Evolutionary conservation across 2,113 vertebrate species (phyloP).

Genomic region (Menura novaehollandiae): DNA sequence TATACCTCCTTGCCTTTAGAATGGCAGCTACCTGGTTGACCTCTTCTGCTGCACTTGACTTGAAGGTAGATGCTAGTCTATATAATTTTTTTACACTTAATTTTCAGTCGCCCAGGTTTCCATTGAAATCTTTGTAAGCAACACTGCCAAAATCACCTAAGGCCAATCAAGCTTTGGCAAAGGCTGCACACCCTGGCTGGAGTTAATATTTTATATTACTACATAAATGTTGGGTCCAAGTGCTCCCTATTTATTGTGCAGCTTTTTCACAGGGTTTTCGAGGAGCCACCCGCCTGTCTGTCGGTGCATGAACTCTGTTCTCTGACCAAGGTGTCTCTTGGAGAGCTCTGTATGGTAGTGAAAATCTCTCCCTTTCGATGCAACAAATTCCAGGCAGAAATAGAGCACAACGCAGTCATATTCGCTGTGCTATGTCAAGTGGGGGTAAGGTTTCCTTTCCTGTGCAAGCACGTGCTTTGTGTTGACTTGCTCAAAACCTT

Average conservation of each 20-base stretch:
- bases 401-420: background rate
- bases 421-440: background rate
- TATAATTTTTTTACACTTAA: background rate
- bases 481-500: background rate
- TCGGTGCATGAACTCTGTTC: background rate
- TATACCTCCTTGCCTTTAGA: background rate
- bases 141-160: background rate
- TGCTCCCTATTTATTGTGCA: background rate
- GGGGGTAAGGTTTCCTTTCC: background rate
- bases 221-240: background rate
- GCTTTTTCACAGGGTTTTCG: background rate
- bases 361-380: background rate
- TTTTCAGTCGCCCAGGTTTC: background rate
- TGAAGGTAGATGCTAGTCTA: background rate
- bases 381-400: background rate
- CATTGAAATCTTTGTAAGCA: background rate
- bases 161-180: background rate
- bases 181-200: background rate
- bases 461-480: background rate
- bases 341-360: background rate
- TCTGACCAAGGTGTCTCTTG: background rate
- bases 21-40: background rate
- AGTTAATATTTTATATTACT: background rate
- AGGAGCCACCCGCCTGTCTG: background rate
- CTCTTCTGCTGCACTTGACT: background rate